Conservation (phyloP, 2,888 invertebrate genomes). For the Exocentrus adspersus region DNA sequence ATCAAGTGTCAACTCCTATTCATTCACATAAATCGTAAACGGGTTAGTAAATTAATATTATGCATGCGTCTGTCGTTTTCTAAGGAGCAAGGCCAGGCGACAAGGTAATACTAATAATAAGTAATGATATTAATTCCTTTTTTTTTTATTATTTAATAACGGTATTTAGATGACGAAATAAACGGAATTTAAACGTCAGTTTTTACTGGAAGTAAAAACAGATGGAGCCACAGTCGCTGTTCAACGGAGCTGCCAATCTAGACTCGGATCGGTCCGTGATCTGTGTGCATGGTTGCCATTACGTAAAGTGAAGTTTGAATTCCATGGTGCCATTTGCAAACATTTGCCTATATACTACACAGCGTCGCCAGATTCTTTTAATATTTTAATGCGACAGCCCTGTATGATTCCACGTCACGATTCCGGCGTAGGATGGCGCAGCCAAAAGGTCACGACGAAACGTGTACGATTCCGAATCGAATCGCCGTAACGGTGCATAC, state of each 20-base stretch:
- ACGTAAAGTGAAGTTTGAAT: no score
- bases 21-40: not conserved
- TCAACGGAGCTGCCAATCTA: no score
- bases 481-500: not conserved
- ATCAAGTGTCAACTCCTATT: not conserved
- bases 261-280: no score
- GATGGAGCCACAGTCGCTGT: no score
- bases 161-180: no score
- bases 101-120: not conserved
- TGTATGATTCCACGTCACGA: conserved; percentile 11
- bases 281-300: no score
- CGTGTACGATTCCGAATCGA: conserved; percentile 3
- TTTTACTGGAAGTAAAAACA: no score
- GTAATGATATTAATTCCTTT: not conserved
- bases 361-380: not conserved
- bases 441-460: conserved; percentile 4
- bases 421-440: conserved; percentile 9
- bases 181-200: no score
- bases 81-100: not conserved
- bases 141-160: not conserved
- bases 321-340: not conserved
- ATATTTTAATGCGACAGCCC: not conserved
- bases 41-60: not conserved
- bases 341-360: no score
- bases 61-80: not conserved